Evolutionary conservation across 1,140 invertebrate species (phyloP), one percentile per base, ranked within the genome.

Genomic region (Platorchestia sp.): DNA sequence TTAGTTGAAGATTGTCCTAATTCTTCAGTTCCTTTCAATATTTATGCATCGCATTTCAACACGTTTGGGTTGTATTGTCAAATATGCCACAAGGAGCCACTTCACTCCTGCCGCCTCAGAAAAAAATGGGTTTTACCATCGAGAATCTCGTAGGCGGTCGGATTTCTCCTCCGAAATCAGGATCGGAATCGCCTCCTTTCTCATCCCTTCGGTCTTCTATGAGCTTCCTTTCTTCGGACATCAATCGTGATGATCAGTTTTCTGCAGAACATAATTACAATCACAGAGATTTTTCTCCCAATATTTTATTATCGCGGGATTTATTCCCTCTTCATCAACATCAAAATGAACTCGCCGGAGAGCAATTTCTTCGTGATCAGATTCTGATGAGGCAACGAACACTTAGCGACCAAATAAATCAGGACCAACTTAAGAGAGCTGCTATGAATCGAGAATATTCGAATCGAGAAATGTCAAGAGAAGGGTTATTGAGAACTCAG

Each of bases 81-180:
- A 93, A 93, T 42, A 93, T 93, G 91, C 91, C 91, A n/a, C 91
- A 93, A 47, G 91, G 91, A 93, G 91, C 91, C 5, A 93, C 91
- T 6, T 93, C 91, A 47, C 91, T 93, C 45, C 36, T 93, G 45
- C 14, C 91, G 7, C 91, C 91, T 42, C 43, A 40, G 45, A 93
- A 93, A 44, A 93, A 93, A 47, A 93, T 93, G 91, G 91, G 91
- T 45, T 93, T 93, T 40, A 93, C 91, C 3, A 93, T 93, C 91
- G 91, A 93, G 44, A 44, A 10, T 47, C 91, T 93, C 6, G 91
- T 93, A 14, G 91, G 91, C n/a, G 91, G 91, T 93, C 91, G 91
- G 10, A 93, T 47, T 44, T 93, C 91, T 45, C 91, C 91, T n/a
- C 91, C 91, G 36, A 93, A 93, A 93, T 45, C 91, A 0, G 91